These are phyloP conservation scores for rat (Rattus norvegicus) DNA, from an alignment of 2,113 vertebrate species.

Conservation along the genomic window GRCr8 NC_086039.1:111483501-111484000, in stretches of 20 bases:
- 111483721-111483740: slow-evolving; percentile 66
- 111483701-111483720: slow-evolving; percentile 4
- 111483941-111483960: slow-evolving; percentile 54
- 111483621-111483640: slow-evolving; percentile 59
- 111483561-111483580: not conserved
- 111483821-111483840: slow-evolving; percentile 46
- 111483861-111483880: slow-evolving; percentile 52
- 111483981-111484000: not conserved
- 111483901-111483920: slow-evolving; percentile 48
- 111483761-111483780: slow-evolving; percentile 55
- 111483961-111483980: not conserved
- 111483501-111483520: not conserved
- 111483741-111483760: slow-evolving; percentile 74
- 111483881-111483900: slow-evolving; percentile 62
- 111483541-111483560: no score
- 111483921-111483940: slow-evolving; percentile 57
- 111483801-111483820: slow-evolving; percentile 61
- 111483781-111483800: slow-evolving; percentile 63
- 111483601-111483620: slow-evolving; percentile 66
- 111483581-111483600: slow-evolving; percentile 60
- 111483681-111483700: slow-evolving; percentile 58
- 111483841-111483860: slow-evolving; percentile 63
- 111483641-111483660: slow-evolving; percentile 39
- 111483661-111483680: slow-evolving; percentile 61
- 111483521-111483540: not conserved